phyloP scores from a whole-genome alignment of 2,113 vertebrate genomes.

The Sinocyclocheilus anshuiensis region DNA sequence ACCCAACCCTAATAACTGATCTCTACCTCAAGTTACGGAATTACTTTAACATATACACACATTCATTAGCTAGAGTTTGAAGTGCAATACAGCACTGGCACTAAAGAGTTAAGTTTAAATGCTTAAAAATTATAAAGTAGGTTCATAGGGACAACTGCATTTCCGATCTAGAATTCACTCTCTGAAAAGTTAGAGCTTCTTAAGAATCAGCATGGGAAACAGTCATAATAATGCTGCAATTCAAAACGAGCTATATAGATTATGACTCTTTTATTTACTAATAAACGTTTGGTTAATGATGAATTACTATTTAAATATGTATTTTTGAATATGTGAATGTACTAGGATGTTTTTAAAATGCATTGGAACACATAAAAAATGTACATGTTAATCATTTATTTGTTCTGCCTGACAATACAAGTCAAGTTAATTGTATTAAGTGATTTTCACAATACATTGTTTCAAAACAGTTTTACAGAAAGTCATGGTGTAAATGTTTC shows the following conservation, averaged over 20 bases:
- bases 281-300: neutral
- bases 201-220: neutral
- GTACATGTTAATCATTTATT: neutral
- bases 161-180: neutral
- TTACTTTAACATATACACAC: neutral
- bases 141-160: neutral
- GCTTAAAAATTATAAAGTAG: neutral
- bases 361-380: neutral
- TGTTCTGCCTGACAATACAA: neutral
- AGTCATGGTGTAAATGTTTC: neutral
- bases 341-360: neutral
- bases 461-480: neutral
- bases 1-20: neutral
- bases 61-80: neutral
- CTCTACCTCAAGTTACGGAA: conserved; percentile 43
- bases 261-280: neutral
- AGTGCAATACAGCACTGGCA: neutral
- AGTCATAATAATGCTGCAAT: neutral
- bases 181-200: neutral
- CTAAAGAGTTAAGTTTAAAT: neutral
- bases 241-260: neutral
- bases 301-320: neutral
- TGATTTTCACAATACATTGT: neutral
- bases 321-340: neutral
- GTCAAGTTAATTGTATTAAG: neutral